These are phyloP conservation scores for Saxicola maurus DNA, from an alignment of 2,797 vertebrate genomes.

Conservation along the genomic window DNA sequence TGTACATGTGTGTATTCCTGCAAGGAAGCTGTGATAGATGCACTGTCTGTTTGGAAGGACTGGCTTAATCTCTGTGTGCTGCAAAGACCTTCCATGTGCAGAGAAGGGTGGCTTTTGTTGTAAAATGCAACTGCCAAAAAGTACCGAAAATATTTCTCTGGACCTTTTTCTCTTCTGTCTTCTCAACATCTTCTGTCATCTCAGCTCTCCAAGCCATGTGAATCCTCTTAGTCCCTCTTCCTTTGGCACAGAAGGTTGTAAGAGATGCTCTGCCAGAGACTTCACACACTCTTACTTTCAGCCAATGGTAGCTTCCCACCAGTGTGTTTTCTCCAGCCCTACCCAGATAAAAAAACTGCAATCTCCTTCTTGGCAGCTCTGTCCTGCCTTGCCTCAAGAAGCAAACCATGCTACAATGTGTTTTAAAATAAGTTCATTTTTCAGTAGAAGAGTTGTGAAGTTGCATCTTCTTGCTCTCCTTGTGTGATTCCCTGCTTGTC, in stretches of 20 bases:
- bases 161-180: neutral
- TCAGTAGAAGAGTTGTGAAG: neutral
- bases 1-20: neutral
- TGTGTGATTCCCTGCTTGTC: neutral
- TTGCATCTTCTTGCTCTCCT: neutral
- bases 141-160: neutral
- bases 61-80: neutral
- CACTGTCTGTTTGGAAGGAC: neutral
- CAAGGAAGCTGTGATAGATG: neutral
- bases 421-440: neutral
- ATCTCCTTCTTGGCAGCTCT: neutral
- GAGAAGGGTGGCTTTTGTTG: neutral
- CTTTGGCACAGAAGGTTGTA: neutral
- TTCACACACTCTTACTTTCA: neutral
- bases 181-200: neutral
- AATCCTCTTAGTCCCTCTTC: conserved; percentile 12
- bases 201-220: neutral
- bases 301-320: neutral
- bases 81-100: neutral
- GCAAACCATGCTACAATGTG: neutral
- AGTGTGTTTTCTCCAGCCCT: neutral
- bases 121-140: neutral
- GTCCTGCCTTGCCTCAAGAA: neutral
- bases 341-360: neutral
- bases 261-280: conserved; percentile 8